These are phyloP conservation scores for Peucedramus taeniatus DNA, from an alignment of 2,113 vertebrate species.

Conservation along the genomic window DNA sequence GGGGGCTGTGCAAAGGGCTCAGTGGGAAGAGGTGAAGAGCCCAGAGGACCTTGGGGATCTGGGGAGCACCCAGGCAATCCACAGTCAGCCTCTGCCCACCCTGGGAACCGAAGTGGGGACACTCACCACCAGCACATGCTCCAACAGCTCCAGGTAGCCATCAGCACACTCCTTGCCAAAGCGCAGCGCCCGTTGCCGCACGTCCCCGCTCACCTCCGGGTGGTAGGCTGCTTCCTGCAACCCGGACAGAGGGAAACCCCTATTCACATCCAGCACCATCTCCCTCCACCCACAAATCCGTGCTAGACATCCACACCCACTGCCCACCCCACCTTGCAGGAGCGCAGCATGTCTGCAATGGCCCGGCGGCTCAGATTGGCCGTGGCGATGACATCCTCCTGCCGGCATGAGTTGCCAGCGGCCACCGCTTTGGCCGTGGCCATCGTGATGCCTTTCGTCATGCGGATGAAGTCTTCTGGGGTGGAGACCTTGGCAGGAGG, in stretches of 20 bases:
- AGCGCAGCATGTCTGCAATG: constrained; percentile 93
- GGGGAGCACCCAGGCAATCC: background rate
- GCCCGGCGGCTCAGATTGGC: constrained; percentile 94
- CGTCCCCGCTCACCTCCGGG: constrained; percentile 86
- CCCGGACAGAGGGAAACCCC: background rate
- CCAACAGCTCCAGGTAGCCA: constrained; percentile 92
- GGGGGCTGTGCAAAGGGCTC: background rate
- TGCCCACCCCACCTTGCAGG: constrained; percentile 84
- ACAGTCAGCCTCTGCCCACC: background rate
- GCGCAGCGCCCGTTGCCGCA: constrained; percentile 85
- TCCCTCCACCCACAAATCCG: accelerated
- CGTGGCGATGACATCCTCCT: constrained; percentile 94
- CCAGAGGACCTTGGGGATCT: background rate
- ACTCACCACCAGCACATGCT: constrained; percentile 94
- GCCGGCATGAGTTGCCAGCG: constrained; percentile 94
- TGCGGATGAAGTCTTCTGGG: constrained; percentile 96
- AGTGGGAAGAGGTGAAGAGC: background rate
- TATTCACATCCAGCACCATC: background rate
- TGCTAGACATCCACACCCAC: background rate
- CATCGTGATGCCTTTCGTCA: constrained; percentile 97
- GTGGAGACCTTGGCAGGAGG: constrained; percentile 90
- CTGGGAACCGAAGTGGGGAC: accelerated
- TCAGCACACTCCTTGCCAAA: constrained; percentile 90
- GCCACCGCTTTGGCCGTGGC: constrained; percentile 97
- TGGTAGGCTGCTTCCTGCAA: constrained; percentile 92